Evolutionary conservation across 2,113 vertebrate species (phyloP).

Genomic region (Delphinus delphis): DNA sequence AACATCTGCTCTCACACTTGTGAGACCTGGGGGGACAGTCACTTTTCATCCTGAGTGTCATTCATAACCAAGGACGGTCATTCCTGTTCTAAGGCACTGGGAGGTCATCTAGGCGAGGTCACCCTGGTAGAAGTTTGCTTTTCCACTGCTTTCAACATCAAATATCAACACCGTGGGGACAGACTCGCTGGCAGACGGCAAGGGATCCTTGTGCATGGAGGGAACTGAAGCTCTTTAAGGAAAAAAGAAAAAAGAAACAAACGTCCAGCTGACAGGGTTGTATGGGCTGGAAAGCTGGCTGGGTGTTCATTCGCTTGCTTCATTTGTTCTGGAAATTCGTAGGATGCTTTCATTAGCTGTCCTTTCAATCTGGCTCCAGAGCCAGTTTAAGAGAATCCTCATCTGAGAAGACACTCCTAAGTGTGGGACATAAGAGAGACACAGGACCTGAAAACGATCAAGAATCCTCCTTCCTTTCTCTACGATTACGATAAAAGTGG

Average conservation of each 20-base stretch:
- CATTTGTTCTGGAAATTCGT: background rate
- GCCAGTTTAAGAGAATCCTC: background rate
- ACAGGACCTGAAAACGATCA: fast-evolving
- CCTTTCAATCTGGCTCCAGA: background rate
- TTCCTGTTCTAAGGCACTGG: background rate
- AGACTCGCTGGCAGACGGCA: background rate
- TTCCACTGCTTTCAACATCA: background rate
- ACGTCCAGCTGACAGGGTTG: background rate
- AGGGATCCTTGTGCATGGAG: background rate
- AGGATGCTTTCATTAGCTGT: background rate
- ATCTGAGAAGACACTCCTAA: background rate
- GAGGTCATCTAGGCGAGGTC: background rate
- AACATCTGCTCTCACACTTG: background rate
- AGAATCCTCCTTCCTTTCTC: background rate
- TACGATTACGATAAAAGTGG: fast-evolving
- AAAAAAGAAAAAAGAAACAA: background rate
- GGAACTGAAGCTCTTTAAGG: background rate
- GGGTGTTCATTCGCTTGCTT: background rate
- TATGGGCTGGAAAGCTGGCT: background rate
- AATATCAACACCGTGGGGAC: background rate
- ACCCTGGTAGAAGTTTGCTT: background rate
- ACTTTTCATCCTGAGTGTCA: too few species aligned
- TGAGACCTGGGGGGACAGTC: background rate
- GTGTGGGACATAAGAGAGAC: background rate
- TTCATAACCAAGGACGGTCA: background rate